Evolutionary conservation across 1,140 invertebrate genomes (phyloP), one percentile per base, ranked within the genome.

Genomic region (Anastrepha obliqua): DNA sequence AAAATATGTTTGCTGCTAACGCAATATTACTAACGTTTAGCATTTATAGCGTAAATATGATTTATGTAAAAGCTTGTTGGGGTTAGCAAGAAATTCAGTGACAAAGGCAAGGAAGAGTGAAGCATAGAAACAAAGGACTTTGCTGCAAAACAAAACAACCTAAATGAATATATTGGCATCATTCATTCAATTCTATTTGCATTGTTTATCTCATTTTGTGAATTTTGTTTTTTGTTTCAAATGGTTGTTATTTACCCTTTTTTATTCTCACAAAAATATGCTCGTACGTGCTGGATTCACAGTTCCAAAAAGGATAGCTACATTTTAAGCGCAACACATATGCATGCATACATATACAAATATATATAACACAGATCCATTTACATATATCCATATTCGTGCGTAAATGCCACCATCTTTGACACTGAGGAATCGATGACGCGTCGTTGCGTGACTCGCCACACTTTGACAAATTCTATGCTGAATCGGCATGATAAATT

Each of bases 401-500:
- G 42, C 7, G 9, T 74, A 44, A 42, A 29, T 74, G 13, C 15
- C 7, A 13, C 13, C 3, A 47, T 74, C 15, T 13, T 15, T 74
- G 67, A 74, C 67, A 74, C 42, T 74, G 67, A 74, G 13, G 67
- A 17, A 74, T 74, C 42, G 67, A 15, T 74, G 67, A 3, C 42
- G 42, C 67, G 3, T 8, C 6, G 67, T 13, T 74, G 67, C 67
- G 67, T 74, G 67, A 74, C 67, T 47, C 6, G 13, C 67, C 1
- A 74, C 67, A 74, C 42, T 74, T 74, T 74, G 42, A 47, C 67
- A 44, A 47, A 47, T 74, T 29, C 15, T 74, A 17, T 74, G 39
- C 67, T 47, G 15, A 74, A 74, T 74, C 67, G 67, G 42, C 42
- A 17, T 74, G 67, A 74, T 42, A 74, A 74, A 74, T 74, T 74